Evolutionary conservation across 1,140 invertebrate genomes (phyloP), one percentile per base, ranked within the genome.

Genomic region (Tetragnatha versicolor): DNA sequence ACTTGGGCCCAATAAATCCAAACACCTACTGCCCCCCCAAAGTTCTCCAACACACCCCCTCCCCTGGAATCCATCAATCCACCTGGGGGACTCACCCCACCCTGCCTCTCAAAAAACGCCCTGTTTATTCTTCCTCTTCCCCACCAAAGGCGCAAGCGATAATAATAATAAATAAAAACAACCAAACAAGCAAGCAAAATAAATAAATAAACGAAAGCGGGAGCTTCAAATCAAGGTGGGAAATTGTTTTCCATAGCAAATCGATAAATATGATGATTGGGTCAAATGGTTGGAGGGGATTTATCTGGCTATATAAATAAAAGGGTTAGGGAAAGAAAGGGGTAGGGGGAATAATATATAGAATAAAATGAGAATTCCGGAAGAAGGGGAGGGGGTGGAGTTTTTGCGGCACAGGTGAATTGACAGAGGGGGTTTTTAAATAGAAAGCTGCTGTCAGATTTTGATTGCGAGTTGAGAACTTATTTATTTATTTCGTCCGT

Each of bases 181-280:
- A n/a, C n/a, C n/a, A n/a, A n/a, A n/a, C n/a, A 25, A 33, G 53
- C 5, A 10, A 73, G 47, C 45, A 75, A 33, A 75, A 75, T 75
- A 75, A 75, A 75, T 60, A 73, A 70, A 61, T 49, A 75, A 39
- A 49, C n/a, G 55, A 61, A 17, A 42, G 68, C 35, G 45, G 47
- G 12, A 33, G 39, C 3, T 35, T 31, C 17, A 7, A 49, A 33
- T 33, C 12, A 42, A 35, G 61, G 27, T 33, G 45, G 33, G 72
- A 77, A 66, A 77, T 77, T 65, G 73, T 77, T 77, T 77, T 77
- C 73, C 73, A 77, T 65, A 65, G 73, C 33, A 66, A 77, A 77
- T 77, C 73, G 61, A 77, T 77, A 77, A 77, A 77, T 77, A 77
- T 77, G 73, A 77, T 77, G 73, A 77, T 77, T 77, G 73, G 73